Base-by-base conservation (phyloP, 2,113 vertebrate species). In the Dicerorhinus sumatrensis region DNA sequence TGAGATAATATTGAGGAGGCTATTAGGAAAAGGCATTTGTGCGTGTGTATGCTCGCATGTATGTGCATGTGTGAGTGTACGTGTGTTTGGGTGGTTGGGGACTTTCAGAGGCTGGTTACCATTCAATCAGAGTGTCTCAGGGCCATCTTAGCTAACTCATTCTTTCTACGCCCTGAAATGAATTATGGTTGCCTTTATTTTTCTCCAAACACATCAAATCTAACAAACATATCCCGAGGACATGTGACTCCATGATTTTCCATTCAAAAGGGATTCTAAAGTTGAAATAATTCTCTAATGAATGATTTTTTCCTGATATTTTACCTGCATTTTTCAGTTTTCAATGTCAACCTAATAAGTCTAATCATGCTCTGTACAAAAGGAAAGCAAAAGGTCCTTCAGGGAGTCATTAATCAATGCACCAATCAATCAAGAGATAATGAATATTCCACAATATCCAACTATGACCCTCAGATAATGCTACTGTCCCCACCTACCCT, bases 121-220 rank as follows among this genome's bases (percentile, higher is more conserved):
- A 4, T 27, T 62, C 20, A 77, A 0, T n/a, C 31, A 94, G 18
- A 51, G 20, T 48, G n/a, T 95, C n/a, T 54, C 21, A 62, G 4
- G 39, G 36, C 58, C 27, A 21, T 60, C 4, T 51, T 72, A 21
- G 25, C 0, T 20, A 89, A 48, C 58, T 72, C 33, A n/a, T 3
- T 56, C 17, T 89, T 91, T 51, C 21, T 20, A 80, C 54, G 14
- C 4, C 8, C 9, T 82, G 10, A 92, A 84, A 79, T 36, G 46
- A 93, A 54, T 21, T 27, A 46, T 27, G 72, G 48, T 36, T 75
- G 29, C 5, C 23, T 75, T 90, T 70, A 70, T 73, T 92, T 94
- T 73, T 60, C 33, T 91, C 60, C 79, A 92, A 97, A 79, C 18
- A 60, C 20, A 92, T 8, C 11, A 90, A 91, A 96, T 75, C 31